These are phyloP conservation scores for Tinea trinotella DNA, from an alignment of 2,888 invertebrate genomes.

Conservation along the genomic window DNA sequence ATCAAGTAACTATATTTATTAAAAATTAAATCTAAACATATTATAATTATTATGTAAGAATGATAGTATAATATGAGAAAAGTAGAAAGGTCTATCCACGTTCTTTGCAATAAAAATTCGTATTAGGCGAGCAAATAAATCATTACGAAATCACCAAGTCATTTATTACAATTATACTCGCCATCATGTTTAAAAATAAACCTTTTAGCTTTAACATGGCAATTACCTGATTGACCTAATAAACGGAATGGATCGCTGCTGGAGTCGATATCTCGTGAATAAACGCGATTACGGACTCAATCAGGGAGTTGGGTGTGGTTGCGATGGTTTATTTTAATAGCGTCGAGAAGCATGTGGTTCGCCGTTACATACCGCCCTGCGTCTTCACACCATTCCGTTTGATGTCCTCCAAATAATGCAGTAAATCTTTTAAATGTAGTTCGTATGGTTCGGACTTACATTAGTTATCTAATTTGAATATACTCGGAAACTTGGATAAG, in stretches of 20 bases:
- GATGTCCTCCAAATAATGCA: constrained; percentile 5
- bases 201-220: constrained; percentile 37
- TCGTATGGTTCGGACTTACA: not conserved
- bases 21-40: too few species aligned
- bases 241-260: constrained; percentile 49
- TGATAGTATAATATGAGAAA: too few species aligned
- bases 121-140: not conserved
- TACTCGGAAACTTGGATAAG: not conserved
- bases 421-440: not conserved
- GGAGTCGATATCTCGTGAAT: constrained; percentile 51
- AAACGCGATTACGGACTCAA: constrained; percentile 35
- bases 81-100: too few species aligned
- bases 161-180: not conserved
- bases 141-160: not conserved
- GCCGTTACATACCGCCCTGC: constrained; percentile 18
- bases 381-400: constrained; percentile 23
- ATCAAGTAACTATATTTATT: too few species aligned
- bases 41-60: too few species aligned
- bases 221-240: constrained; percentile 58
- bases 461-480: not conserved
- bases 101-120: too few species aligned
- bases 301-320: constrained; percentile 25
- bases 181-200: constrained; percentile 40
- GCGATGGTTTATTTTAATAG: constrained; percentile 38
- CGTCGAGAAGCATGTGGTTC: constrained; percentile 40